Conservation (phyloP, 2,113 vertebrate genomes). For the Sinocyclocheilus maitianheensis region DNA sequence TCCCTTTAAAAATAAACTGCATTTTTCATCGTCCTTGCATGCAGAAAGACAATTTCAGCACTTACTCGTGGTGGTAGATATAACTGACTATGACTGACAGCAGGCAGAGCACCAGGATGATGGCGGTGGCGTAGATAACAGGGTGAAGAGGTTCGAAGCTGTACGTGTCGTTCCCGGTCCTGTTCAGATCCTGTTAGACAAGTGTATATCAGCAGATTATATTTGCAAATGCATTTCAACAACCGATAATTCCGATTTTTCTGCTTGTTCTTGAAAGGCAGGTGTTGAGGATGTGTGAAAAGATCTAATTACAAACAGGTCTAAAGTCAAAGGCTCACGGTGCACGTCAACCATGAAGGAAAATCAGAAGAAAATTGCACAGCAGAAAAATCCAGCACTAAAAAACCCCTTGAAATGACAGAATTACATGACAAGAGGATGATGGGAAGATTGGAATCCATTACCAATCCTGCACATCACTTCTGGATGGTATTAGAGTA, state of each 20-base stretch:
- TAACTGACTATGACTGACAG: constrained; percentile 86
- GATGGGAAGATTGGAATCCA: background rate
- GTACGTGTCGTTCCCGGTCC: constrained; percentile 77
- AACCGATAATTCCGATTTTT: background rate
- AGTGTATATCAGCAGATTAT: background rate
- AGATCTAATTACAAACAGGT: constrained; percentile 6
- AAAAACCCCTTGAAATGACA: background rate
- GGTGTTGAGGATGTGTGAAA: background rate
- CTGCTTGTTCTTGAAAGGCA: background rate
- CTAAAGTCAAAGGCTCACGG: background rate
- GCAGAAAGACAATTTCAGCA: background rate
- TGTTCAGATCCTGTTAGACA: constrained; percentile 84
- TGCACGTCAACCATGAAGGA: background rate
- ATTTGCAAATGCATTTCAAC: background rate
- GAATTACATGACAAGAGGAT: background rate
- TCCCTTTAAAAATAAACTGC: background rate
- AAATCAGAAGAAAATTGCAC: background rate
- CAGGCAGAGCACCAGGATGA: constrained; percentile 85
- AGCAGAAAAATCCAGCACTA: background rate
- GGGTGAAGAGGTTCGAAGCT: constrained; percentile 85
- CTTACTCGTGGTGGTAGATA: constrained; percentile 90
- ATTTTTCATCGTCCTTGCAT: background rate
- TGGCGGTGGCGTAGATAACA: constrained; percentile 85
- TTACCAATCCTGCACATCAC: background rate
- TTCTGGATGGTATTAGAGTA: background rate